Evolutionary conservation across 2,888 invertebrate genomes (phyloP).

Genomic region (Latrodectus hesperus): DNA sequence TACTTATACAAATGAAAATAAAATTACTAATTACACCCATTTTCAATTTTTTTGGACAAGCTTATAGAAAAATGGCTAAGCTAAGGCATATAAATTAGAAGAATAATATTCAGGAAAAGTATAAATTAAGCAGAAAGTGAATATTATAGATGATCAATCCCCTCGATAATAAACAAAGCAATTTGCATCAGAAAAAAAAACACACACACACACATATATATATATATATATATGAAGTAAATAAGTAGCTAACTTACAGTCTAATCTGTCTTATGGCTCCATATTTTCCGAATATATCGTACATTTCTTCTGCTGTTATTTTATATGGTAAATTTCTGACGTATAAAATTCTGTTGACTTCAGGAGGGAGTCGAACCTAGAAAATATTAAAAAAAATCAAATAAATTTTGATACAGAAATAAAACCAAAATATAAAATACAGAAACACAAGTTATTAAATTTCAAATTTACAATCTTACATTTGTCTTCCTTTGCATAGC

Average conservation of each 20-base stretch:
- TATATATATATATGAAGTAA: no score
- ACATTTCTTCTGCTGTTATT: constrained; percentile 99
- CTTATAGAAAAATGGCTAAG: no score
- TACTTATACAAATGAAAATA: no score
- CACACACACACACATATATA: no score
- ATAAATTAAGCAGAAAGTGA: no score
- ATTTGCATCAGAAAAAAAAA: no score
- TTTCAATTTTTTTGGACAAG: no score
- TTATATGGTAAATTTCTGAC: constrained; percentile 98
- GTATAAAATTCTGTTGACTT: constrained; percentile 97
- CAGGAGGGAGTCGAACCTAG: constrained; percentile 97
- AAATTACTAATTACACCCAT: no score
- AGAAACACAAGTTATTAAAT: neutral
- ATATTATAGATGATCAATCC: no score
- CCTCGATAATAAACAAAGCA: no score
- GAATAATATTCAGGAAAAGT: no score
- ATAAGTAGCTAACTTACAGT: constrained; percentile 83
- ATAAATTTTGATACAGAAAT: neutral
- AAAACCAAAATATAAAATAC: neutral
- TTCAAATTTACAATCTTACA: constrained; percentile 5
- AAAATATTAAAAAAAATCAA: neutral
- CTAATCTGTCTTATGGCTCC: constrained; percentile 98
- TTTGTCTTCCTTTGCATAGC: constrained; percentile 65
- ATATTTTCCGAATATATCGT: constrained; percentile 99
- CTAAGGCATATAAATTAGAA: no score